These are phyloP conservation scores for Saccostrea echinata DNA, from an alignment of 1,140 invertebrate genomes.

Conservation along the genomic window DNA sequence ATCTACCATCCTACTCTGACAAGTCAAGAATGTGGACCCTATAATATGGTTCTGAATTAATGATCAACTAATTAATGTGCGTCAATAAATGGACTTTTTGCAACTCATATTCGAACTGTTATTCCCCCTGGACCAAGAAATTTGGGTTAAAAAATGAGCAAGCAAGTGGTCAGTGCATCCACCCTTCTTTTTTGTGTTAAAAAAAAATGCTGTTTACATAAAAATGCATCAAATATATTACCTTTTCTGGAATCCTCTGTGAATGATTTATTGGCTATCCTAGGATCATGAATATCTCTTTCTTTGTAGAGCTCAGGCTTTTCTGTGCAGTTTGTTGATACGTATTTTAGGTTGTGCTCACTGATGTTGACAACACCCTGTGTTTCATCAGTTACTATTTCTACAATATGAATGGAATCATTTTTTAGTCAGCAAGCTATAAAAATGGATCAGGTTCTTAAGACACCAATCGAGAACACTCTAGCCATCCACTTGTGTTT, in stretches of 20 bases:
- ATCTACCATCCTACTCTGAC: not conserved
- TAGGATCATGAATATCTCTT: not conserved
- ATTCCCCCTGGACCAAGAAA: no score
- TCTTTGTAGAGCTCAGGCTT: not conserved
- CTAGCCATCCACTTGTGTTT: not conserved
- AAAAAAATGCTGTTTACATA: not conserved
- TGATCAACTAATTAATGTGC: not conserved
- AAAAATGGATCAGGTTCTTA: not conserved
- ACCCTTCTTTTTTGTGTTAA: no score
- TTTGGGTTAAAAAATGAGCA: no score
- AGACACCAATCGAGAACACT: not conserved
- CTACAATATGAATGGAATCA: conserved; percentile 1
- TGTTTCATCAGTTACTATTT: not conserved
- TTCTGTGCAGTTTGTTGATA: not conserved
- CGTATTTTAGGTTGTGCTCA: not conserved
- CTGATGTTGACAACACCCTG: not conserved
- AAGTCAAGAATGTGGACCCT: not conserved
- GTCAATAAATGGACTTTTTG: not conserved
- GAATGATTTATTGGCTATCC: not conserved
- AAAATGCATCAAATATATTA: not conserved
- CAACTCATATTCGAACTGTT: no score
- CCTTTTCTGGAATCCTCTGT: not conserved
- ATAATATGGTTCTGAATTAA: not conserved
- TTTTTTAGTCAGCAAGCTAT: not conserved
- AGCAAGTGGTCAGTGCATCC: no score